Conservation (phyloP, 2,888 invertebrate species). For the Caprella mutica region DNA sequence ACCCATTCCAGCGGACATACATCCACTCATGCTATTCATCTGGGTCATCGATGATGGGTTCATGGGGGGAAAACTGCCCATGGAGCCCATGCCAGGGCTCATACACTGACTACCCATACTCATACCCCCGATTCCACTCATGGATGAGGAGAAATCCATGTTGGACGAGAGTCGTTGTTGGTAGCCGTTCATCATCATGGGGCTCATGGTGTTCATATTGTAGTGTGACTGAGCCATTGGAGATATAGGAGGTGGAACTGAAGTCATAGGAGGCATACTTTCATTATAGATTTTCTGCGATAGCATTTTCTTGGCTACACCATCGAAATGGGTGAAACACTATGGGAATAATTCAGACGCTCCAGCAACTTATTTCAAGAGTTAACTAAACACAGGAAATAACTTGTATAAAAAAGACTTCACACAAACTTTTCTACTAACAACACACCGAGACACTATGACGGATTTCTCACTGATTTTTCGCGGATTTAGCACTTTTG, state of each 20-base stretch:
- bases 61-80: slow-evolving; percentile 32
- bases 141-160: slow-evolving; percentile 32
- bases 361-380: too few relatives aligned
- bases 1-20: slow-evolving; percentile 27
- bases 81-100: slow-evolving; percentile 30
- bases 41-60: slow-evolving; percentile 27
- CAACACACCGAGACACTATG: too few relatives aligned
- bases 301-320: slow-evolving; percentile 21
- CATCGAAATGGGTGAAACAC: too few relatives aligned
- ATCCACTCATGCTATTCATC: slow-evolving; percentile 32
- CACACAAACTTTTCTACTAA: too few relatives aligned
- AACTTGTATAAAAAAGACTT: too few relatives aligned
- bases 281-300: slow-evolving; percentile 29
- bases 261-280: slow-evolving; percentile 29
- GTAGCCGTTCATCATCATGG: slow-evolving; percentile 30
- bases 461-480: too few relatives aligned
- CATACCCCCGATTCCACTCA: slow-evolving; percentile 32
- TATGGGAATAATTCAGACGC: too few relatives aligned
- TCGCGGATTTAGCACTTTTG: too few relatives aligned
- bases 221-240: slow-evolving; percentile 31
- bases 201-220: slow-evolving; percentile 28
- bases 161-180: slow-evolving; percentile 30
- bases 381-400: too few relatives aligned
- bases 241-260: slow-evolving; percentile 22
- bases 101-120: slow-evolving; percentile 30